A percentile compares a stretch with the other conserved stretches of the same genome.
These are phyloP conservation scores for Limenitis camilla DNA, from an alignment of 2,888 invertebrate species.

Conservation along the genomic window DNA sequence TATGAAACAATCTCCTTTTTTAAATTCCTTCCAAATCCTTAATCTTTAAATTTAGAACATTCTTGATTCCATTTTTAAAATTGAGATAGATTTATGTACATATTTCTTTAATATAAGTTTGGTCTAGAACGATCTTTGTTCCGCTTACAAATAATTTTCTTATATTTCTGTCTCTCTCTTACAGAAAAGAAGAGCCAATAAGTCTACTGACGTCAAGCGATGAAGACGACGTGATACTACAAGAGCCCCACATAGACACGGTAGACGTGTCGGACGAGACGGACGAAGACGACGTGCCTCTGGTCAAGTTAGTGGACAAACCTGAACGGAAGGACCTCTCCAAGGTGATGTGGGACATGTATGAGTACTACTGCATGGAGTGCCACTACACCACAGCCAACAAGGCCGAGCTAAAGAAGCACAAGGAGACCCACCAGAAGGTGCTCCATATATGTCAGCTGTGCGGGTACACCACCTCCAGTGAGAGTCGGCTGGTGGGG, in stretches of 20 bases:
- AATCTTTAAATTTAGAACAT: too few species aligned
- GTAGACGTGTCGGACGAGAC: conserved; percentile 59
- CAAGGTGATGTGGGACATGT: conserved; percentile 30
- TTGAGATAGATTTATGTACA: too few species aligned
- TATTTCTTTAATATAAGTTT: too few species aligned
- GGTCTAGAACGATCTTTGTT: too few species aligned
- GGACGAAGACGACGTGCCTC: conserved; percentile 56
- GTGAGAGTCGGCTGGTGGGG: conserved; percentile 34
- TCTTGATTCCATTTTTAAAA: too few species aligned
- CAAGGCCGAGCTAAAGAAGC: conserved; percentile 26
- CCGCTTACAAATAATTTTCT: too few species aligned
- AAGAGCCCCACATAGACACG: conserved; percentile 58
- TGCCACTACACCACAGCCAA: conserved; percentile 32
- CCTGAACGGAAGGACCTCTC: background rate
- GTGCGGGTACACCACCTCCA: conserved; percentile 46
- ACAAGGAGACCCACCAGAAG: conserved; percentile 27
- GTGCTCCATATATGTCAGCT: conserved; percentile 40
- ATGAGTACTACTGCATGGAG: conserved; percentile 42
- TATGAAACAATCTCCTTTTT: too few species aligned
- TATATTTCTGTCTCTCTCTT: background rate
- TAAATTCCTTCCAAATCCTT: too few species aligned
- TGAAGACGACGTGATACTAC: conserved; percentile 58
- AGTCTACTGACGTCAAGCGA: conserved; percentile 60
- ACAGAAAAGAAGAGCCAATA: conserved; percentile 47
- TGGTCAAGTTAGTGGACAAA: conserved; percentile 40